Evolutionary conservation across 2,888 invertebrate species (phyloP).

Genomic region (Baronia brevicornis): DNA sequence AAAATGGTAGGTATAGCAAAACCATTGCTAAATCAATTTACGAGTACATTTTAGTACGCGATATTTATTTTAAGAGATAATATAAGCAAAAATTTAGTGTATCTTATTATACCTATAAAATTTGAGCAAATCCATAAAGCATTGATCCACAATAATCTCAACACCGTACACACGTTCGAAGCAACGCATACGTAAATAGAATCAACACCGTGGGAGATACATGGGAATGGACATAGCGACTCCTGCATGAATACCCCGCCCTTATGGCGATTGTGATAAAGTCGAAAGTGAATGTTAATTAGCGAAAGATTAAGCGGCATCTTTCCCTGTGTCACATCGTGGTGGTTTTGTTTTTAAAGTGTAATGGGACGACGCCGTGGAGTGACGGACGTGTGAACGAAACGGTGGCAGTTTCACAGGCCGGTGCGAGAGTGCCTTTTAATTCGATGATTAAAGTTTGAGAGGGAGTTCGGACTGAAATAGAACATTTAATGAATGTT

Average conservation of each 20-base stretch:
- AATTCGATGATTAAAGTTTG: conserved; percentile 29
- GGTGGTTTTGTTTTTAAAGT: conserved; percentile 48
- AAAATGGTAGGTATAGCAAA: too few species aligned
- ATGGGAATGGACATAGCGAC: conserved; percentile 19
- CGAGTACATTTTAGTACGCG: too few species aligned
- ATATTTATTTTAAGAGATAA: too few species aligned
- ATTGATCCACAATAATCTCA: conserved; percentile 9
- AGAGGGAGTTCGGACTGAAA: conserved; percentile 20
- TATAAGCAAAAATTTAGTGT: too few species aligned
- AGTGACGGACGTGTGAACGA: conserved; percentile 68
- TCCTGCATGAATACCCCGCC: conserved; percentile 11
- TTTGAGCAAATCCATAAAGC: conserved; percentile 8
- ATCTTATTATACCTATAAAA: too few species aligned
- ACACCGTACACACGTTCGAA: conserved; percentile 18
- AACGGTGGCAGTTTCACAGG: conserved; percentile 54
- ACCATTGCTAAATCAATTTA: too few species aligned
- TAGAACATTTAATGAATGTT: too few species aligned
- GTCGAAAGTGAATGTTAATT: conserved; percentile 21
- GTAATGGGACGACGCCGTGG: conserved; percentile 36
- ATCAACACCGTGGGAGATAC: conserved; percentile 49
- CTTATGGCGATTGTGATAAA: conserved; percentile 23
- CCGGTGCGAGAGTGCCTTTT: conserved; percentile 32
- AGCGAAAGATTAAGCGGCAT: conserved; percentile 21
- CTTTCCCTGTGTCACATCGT: conserved; percentile 25
- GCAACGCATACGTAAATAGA: conserved; percentile 40